These are phyloP conservation scores for Taxidea taxus DNA, from an alignment of 2,113 vertebrate genomes.

Conservation along the genomic window DNA sequence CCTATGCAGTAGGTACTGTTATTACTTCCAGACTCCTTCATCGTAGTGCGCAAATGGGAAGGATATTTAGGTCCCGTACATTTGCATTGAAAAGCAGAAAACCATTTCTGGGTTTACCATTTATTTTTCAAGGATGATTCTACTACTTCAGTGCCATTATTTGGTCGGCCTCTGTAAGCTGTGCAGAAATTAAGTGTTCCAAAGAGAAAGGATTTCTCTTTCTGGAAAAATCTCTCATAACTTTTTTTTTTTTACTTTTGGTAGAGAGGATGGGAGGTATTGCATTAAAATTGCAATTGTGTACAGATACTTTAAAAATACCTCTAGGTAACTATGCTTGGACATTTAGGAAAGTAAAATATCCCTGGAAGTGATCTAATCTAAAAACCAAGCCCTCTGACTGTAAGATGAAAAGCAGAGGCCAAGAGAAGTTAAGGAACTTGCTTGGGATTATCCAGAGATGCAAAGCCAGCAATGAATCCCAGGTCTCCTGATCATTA, in stretches of 20 bases:
- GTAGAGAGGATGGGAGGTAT: not conserved
- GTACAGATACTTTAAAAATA: not conserved
- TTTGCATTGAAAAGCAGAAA: not conserved
- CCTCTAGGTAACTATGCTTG: not conserved
- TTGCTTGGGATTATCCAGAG: not conserved
- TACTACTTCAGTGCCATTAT: not conserved
- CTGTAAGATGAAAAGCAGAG: not conserved
- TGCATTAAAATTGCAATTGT: not conserved
- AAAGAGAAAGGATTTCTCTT: not conserved
- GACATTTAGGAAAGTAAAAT: not conserved
- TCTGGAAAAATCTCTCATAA: not conserved
- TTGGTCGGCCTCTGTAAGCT: not conserved
- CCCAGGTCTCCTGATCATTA: not conserved
- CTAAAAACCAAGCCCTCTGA: not conserved
- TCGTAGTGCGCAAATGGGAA: not conserved
- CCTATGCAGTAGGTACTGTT: not conserved
- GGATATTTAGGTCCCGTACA: not conserved
- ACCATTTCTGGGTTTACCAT: not conserved
- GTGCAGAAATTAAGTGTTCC: not conserved
- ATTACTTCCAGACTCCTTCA: constrained; percentile 46
- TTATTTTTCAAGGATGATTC: not conserved
- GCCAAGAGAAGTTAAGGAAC: not conserved
- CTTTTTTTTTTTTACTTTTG: not conserved
- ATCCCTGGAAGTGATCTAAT: not conserved
- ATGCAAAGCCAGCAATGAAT: not conserved